A percentile compares a stretch with the other conserved stretches of the same genome.
phyloP scores from a whole-genome alignment of 2,888 invertebrate genomes.

The Brenthis hecate region DNA sequence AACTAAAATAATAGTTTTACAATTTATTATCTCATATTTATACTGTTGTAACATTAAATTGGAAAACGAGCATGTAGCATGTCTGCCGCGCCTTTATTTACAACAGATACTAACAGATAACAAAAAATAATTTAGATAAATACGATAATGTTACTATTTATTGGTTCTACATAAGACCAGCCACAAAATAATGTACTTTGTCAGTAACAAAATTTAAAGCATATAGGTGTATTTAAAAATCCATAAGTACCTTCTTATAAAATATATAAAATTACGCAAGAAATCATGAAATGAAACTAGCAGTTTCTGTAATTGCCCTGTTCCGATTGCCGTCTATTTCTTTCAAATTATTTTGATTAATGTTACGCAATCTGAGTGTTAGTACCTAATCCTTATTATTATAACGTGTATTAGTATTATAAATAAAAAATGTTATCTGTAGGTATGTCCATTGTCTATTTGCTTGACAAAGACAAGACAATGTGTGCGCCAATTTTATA shows the following conservation, averaged over 20 bases:
- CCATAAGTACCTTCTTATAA: too few relatives aligned
- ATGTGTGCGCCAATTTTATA: neutral
- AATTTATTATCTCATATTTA: too few relatives aligned
- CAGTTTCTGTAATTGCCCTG: neutral
- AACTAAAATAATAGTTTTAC: too few relatives aligned
- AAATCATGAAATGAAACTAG: neutral
- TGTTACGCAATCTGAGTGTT: neutral
- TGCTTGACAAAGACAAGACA: too few relatives aligned
- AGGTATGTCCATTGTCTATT: too few relatives aligned
- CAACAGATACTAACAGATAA: conserved; percentile 33
- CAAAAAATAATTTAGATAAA: conserved; percentile 27
- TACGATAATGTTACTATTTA: conserved; percentile 17
- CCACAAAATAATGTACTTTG: too few relatives aligned
- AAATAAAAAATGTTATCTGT: too few relatives aligned
- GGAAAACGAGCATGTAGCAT: conserved; percentile 1
- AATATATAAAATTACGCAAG: neutral
- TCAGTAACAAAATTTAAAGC: too few relatives aligned
- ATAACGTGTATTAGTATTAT: too few relatives aligned
- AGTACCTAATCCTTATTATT: neutral
- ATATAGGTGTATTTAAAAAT: too few relatives aligned
- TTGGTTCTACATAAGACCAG: neutral
- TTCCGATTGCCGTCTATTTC: neutral
- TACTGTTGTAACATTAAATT: neutral
- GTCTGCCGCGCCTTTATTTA: conserved; percentile 22
- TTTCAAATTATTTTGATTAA: neutral